These are phyloP conservation scores for Condylura cristata DNA, from an alignment of 2,113 vertebrate species.

Conservation along the genomic window DNA sequence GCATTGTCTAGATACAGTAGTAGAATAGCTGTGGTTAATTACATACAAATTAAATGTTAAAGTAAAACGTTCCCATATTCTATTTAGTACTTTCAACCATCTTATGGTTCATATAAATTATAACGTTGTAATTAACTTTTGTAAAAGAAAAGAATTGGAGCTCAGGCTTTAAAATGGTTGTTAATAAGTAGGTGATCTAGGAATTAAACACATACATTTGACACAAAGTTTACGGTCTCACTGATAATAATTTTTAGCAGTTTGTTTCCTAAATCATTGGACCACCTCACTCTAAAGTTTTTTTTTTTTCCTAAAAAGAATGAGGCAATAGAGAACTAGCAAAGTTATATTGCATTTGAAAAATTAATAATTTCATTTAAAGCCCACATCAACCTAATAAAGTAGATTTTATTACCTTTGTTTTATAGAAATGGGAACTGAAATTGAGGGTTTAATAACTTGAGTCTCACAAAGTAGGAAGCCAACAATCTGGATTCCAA, in stretches of 20 bases:
- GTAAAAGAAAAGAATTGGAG: background rate
- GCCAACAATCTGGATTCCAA: background rate
- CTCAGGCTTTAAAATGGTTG: background rate
- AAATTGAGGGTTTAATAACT: background rate
- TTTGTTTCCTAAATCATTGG: no score
- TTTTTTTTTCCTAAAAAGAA: background rate
- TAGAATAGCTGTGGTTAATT: no score
- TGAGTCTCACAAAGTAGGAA: background rate
- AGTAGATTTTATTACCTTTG: background rate
- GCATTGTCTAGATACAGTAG: background rate
- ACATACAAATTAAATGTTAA: background rate
- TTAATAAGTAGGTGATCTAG: background rate
- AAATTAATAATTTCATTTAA: background rate
- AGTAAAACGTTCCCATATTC: background rate
- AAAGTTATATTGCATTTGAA: background rate
- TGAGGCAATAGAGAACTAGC: background rate
- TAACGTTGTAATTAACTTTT: background rate
- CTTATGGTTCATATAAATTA: background rate
- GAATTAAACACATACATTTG: background rate
- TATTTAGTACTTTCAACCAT: background rate
- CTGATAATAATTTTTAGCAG: background rate
- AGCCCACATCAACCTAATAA: background rate
- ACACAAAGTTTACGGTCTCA: background rate
- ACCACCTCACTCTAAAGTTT: no score
- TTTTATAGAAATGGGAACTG: background rate